Evolutionary conservation across 2,888 invertebrate species (phyloP).

Genomic region (Lepidocyrtinus sp.): DNA sequence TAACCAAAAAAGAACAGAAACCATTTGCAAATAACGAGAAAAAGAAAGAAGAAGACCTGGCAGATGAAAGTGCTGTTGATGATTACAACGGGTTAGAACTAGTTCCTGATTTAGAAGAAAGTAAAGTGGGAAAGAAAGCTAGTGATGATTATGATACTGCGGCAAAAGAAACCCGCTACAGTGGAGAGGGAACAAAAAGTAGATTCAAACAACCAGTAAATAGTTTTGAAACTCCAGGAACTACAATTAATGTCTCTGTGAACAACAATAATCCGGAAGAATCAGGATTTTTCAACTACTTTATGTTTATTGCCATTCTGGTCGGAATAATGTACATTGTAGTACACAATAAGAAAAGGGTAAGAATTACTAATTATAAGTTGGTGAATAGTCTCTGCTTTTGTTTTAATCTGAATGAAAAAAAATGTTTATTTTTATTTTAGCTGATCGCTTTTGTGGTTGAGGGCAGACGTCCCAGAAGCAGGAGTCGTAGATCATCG

Average conservation of each 20-base stretch:
- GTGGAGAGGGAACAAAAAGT: not conserved
- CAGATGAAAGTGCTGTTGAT: constrained; percentile 4
- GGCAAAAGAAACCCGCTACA: constrained; percentile 14
- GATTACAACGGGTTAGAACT: not conserved
- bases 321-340: constrained; percentile 62
- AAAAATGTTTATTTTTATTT: constrained; percentile 16
- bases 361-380: constrained; percentile 38
- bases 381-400: not conserved
- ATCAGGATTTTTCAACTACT: constrained; percentile 66
- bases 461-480: constrained; percentile 63
- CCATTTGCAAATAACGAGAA: not conserved
- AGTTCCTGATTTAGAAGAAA: constrained; percentile 12
- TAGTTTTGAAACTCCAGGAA: constrained; percentile 23
- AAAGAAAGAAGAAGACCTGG: not conserved
- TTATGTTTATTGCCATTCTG: constrained; percentile 61
- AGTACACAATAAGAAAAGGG: constrained; percentile 67
- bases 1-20: not conserved
- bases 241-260: constrained; percentile 53
- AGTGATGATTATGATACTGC: not conserved
- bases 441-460: constrained; percentile 68
- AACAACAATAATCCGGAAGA: constrained; percentile 58
- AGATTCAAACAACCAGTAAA: constrained; percentile 4
- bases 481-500: constrained; percentile 57
- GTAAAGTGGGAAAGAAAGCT: not conserved
- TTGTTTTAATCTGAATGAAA: not conserved